Evolutionary conservation across 2,113 vertebrate genomes (phyloP).

Genomic region (Pseudorectes ferrugineus): DNA sequence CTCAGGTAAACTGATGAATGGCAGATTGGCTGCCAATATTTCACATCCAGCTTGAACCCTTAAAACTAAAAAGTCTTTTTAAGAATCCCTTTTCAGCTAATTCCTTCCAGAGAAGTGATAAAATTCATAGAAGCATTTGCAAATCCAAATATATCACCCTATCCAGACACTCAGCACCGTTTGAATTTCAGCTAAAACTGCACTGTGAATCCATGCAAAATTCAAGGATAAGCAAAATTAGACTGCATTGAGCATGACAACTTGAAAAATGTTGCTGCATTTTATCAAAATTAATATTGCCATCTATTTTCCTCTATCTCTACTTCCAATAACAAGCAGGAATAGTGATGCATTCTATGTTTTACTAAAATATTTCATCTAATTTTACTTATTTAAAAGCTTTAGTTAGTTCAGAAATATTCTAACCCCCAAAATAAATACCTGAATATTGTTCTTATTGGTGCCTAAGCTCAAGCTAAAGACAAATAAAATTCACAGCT

Average conservation of each 20-base stretch:
- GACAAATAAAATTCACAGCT: not conserved
- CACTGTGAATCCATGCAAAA: not conserved
- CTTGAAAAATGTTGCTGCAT: not conserved
- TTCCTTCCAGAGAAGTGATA: not conserved
- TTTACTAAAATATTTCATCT: not conserved
- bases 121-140: not conserved
- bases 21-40: not conserved
- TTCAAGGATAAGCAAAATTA: not conserved
- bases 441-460: not conserved
- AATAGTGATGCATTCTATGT: not conserved
- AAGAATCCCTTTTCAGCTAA: not conserved
- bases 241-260: not conserved
- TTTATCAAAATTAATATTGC: not conserved
- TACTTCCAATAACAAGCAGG: not conserved
- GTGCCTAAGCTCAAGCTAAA: not conserved
- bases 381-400: not conserved
- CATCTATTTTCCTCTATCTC: not conserved
- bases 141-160: conserved; percentile 2
- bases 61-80: not conserved
- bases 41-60: not conserved
- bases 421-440: not conserved
- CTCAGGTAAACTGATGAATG: not conserved
- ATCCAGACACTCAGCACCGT: not conserved
- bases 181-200: not conserved
- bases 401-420: not conserved